Base-by-base conservation (phyloP, 2,888 invertebrate genomes). In the Agrotis segetum region DNA sequence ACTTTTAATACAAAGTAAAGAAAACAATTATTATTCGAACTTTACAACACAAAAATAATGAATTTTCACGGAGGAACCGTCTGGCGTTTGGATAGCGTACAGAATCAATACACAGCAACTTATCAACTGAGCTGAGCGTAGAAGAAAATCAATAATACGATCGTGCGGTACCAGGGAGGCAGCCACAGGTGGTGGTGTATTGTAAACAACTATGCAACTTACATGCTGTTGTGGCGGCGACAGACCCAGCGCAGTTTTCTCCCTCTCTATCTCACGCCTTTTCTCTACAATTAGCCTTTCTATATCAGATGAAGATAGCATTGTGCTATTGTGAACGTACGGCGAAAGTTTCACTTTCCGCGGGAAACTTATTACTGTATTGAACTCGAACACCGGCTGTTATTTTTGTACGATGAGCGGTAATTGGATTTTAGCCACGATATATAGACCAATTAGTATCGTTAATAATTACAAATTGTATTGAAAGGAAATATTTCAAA, bases 201-300 rank as follows among this genome's bases (percentile, higher is more conserved):
- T 65, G 71, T 74, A 81, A 74, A 84, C 77, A 85, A 66, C 68
- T 59, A 70, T 74, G 49, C 70, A 76, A 71, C 79, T 76, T 67
- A 76, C 81, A 34, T 70, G 62, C 58, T 80, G 77, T 46, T 74
- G 74, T 47, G 85, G 74, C 34, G 87, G 81, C 50, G 82, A 75
- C 68, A 94, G 83, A 47, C 95, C 95, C 65, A 96, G 87, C 74
- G 84, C 81, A 29, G 83, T 87, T 93, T 96, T 96, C 90, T 96
- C 96, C 73, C 88, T 89, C 86, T 94, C 91, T 87, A 96, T 94
- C 89, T 94, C 94, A 89, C 90, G 91, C 87, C 90, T 95, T 93
- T 96, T 96, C 89, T 86, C 89, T 63, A 89, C 84, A 92, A 96
- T 95, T 89, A 96, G 88, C 88, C 88, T 94, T 93, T 96, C 96